Evolutionary conservation across 2,113 vertebrate species (phyloP).

Genomic region (Sitta europaea): DNA sequence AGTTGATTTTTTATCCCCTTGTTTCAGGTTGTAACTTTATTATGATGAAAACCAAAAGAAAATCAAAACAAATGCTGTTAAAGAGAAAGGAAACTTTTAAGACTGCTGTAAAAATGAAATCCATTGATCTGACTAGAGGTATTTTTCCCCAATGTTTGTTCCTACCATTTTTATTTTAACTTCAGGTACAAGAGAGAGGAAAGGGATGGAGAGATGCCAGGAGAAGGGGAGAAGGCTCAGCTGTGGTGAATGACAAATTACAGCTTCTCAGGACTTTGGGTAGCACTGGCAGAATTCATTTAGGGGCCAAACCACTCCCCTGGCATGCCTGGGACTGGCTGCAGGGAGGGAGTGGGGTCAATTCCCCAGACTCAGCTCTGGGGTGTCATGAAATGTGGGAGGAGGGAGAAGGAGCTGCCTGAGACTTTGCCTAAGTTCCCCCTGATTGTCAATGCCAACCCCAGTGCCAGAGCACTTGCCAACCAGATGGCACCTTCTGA

Average conservation of each 20-base stretch:
- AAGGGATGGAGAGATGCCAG: not conserved
- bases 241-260: not conserved
- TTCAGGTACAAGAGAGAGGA: not conserved
- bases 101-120: not conserved
- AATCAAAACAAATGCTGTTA: slow-evolving; percentile 9
- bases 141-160: not conserved
- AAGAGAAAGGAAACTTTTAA: slow-evolving; percentile 13
- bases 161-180: not conserved
- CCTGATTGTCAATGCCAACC: not conserved
- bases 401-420: not conserved
- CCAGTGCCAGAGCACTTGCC: not conserved
- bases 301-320: not conserved
- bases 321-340: not conserved
- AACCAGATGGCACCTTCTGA: slow-evolving; percentile 4
- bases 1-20: not conserved
- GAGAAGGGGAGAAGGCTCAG: not conserved
- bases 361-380: not conserved
- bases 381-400: not conserved
- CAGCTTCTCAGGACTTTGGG: not conserved
- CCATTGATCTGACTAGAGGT: not conserved
- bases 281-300: not conserved
- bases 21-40: slow-evolving; percentile 20
- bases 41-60: slow-evolving; percentile 9
- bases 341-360: not conserved
- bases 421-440: not conserved